Conservation (phyloP, 1,140 invertebrate species). For the Dendroctonus ponderosae region DNA sequence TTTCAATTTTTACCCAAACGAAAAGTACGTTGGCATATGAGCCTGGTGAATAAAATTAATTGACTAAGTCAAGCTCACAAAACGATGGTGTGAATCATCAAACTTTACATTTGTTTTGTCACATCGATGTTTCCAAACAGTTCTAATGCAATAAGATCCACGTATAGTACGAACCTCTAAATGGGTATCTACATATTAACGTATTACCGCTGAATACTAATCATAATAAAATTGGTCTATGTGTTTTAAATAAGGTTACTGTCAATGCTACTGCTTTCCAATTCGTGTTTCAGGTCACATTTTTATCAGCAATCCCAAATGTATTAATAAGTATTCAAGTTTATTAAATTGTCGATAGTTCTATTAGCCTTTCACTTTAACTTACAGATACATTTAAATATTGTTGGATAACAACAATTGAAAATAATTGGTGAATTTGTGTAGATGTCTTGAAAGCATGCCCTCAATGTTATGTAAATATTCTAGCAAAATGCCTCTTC, state of each 20-base stretch:
- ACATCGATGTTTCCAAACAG: too few species aligned
- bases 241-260: slow-evolving; percentile 18
- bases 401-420: slow-evolving; percentile 9
- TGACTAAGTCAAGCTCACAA: too few species aligned
- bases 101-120: too few species aligned
- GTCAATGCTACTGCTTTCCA: slow-evolving; percentile 18
- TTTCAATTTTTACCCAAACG: too few species aligned
- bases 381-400: background rate
- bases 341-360: slow-evolving; percentile 1
- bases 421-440: background rate
- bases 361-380: slow-evolving; percentile 16
- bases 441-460: too few species aligned
- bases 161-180: background rate
- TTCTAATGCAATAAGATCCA: too few species aligned
- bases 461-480: slow-evolving; percentile 1
- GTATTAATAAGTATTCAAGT: slow-evolving; percentile 6
- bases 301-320: background rate
- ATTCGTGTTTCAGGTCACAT: slow-evolving; percentile 13
- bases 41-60: too few species aligned
- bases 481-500: background rate
- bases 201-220: slow-evolving; percentile 8
- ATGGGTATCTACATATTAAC: background rate
- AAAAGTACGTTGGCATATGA: too few species aligned
- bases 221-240: slow-evolving; percentile 1
- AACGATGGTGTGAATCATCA: too few species aligned